phyloP scores from a whole-genome alignment of 2,113 vertebrate genomes.

The Microtus oregoni region DNA sequence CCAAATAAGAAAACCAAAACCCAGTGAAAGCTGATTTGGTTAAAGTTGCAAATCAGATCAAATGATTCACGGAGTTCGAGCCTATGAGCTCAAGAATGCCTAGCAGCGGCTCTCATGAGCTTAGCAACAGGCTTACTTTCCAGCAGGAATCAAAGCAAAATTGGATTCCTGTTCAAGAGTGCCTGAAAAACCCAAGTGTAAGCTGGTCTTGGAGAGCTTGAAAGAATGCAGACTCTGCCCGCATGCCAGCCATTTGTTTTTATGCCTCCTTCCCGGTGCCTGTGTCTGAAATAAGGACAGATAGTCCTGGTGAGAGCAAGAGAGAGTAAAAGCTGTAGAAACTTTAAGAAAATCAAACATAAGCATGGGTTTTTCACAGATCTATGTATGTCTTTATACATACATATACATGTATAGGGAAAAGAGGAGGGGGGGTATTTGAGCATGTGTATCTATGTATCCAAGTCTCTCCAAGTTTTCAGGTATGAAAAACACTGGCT shows the following conservation, averaged over 20 bases:
- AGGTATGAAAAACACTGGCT: slow-evolving; percentile 14
- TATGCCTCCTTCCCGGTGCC: slow-evolving; percentile 89
- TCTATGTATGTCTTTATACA: slow-evolving; percentile 26
- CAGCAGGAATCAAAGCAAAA: slow-evolving; percentile 84
- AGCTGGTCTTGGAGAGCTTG: slow-evolving; percentile 85
- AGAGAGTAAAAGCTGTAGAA: slow-evolving; percentile 81
- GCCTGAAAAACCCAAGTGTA: slow-evolving; percentile 84
- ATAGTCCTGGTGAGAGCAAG: slow-evolving; percentile 78
- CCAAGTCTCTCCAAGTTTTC: slow-evolving; percentile 24
- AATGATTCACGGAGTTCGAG: slow-evolving; percentile 82
- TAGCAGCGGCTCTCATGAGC: slow-evolving; percentile 75
- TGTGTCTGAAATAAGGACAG: slow-evolving; percentile 88
- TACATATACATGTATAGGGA: background rate
- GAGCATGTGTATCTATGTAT: background rate
- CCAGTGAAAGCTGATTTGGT: slow-evolving; percentile 44
- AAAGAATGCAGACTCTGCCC: slow-evolving; percentile 88
- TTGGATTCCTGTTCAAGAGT: slow-evolving; percentile 85
- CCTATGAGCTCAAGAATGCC: slow-evolving; percentile 78
- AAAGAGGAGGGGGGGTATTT: background rate
- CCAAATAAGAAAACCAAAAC: slow-evolving; percentile 65
- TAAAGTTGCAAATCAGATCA: slow-evolving; percentile 66
- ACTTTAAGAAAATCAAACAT: slow-evolving; percentile 87
- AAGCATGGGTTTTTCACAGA: slow-evolving; percentile 80
- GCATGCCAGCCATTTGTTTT: slow-evolving; percentile 87
- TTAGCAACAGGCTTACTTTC: slow-evolving; percentile 81